These are phyloP conservation scores for Drosophila ustulata DNA, from an alignment of 2,888 invertebrate species.

Conservation along the genomic window DNA sequence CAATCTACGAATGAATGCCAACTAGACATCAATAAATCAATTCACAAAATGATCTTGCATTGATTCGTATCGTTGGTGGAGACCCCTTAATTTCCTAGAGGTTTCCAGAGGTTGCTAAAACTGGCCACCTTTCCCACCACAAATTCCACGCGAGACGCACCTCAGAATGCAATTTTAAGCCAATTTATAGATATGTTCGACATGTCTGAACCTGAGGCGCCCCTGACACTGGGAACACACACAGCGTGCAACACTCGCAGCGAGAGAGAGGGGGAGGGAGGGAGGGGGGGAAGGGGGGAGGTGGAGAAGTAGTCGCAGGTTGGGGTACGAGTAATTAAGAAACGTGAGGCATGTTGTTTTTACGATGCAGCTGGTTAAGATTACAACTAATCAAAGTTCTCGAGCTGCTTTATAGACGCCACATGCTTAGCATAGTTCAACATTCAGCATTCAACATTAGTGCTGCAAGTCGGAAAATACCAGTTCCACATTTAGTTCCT, in stretches of 20 bases:
- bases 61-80: not conserved
- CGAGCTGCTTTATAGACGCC: constrained; percentile 39
- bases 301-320: constrained; percentile 3
- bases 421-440: constrained; percentile 69
- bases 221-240: constrained; percentile 40
- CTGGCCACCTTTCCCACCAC: constrained; percentile 6
- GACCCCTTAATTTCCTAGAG: not conserved
- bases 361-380: constrained; percentile 62
- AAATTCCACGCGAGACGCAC: constrained; percentile 28
- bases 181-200: constrained; percentile 57
- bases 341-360: constrained; percentile 49
- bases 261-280: not conserved
- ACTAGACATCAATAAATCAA: no score
- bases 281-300: not conserved
- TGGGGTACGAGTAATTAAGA: constrained; percentile 40
- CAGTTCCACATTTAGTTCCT: constrained; percentile 16
- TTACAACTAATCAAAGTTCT: constrained; percentile 71
- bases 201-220: constrained; percentile 26
- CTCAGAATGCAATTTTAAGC: constrained; percentile 45
- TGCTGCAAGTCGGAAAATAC: constrained; percentile 33
- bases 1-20: no score
- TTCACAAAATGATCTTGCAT: not conserved
- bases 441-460: constrained; percentile 51
- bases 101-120: constrained; percentile 5
- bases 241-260: constrained; percentile 7